Percentiles rank a stretch among this genome's conserved stretches.
Evolutionary conservation across 2,113 vertebrate genomes (phyloP).

Genomic region (Ceuthmochares aereus): DNA sequence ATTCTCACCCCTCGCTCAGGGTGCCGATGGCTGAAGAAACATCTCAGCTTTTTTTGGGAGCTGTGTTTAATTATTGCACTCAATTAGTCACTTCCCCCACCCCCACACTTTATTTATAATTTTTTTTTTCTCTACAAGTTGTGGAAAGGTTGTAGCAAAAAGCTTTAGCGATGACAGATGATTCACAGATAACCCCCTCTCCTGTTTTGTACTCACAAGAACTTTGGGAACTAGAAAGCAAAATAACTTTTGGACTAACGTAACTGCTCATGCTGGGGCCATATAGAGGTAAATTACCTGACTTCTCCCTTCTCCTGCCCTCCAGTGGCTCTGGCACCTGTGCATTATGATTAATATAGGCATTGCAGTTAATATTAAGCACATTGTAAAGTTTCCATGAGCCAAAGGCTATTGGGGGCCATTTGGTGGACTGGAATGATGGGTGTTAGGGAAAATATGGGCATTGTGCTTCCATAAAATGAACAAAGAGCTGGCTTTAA

Average conservation of each 20-base stretch:
- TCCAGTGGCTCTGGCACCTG: slow-evolving; percentile 8
- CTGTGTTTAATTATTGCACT: slow-evolving; percentile 32
- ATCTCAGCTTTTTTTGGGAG: background rate
- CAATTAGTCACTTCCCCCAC: slow-evolving; percentile 43
- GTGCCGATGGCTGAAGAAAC: slow-evolving; percentile 2
- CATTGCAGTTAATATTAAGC: background rate
- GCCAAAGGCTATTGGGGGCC: background rate
- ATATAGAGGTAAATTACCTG: background rate
- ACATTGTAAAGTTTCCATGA: background rate
- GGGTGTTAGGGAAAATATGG: background rate
- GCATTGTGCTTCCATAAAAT: background rate
- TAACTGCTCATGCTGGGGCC: background rate
- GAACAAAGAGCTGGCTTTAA: background rate
- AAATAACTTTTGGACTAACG: slow-evolving; percentile 37
- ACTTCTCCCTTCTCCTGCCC: background rate
- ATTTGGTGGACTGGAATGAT: background rate
- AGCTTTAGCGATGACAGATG: slow-evolving; percentile 25
- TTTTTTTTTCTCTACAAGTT: background rate
- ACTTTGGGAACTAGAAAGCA: slow-evolving; percentile 35
- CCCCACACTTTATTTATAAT: slow-evolving; percentile 33
- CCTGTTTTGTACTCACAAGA: background rate
- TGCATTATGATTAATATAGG: background rate
- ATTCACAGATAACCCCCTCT: slow-evolving; percentile 43
- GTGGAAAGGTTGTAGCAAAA: slow-evolving; percentile 37
- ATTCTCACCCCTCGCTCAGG: background rate